A percentile compares a stretch with the other conserved stretches of the same genome.
These are phyloP conservation scores for Caenorhabditis sp. DNA, from an alignment of 2,888 invertebrate species.

Conservation along the genomic window DNA sequence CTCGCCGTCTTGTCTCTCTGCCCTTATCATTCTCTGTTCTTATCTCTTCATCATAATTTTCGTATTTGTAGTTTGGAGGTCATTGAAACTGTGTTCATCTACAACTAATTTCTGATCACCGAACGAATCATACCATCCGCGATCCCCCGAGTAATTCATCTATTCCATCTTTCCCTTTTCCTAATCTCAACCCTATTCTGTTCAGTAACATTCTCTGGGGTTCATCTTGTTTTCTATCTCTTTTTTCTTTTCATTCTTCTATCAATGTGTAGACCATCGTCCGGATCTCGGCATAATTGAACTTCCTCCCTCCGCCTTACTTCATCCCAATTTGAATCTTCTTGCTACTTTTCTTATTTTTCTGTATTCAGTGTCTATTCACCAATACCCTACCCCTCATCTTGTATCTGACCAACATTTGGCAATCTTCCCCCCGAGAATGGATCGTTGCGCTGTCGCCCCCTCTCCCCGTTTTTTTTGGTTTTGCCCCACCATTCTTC, in stretches of 20 bases:
- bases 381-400: neutral
- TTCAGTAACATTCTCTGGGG: slow-evolving; percentile 2
- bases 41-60: neutral
- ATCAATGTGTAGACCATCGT: slow-evolving; percentile 38
- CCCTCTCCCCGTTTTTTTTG: neutral
- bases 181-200: slow-evolving; percentile 31
- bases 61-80: neutral
- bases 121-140: slow-evolving; percentile 4
- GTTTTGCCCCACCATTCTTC: slow-evolving; percentile 2
- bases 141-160: slow-evolving; percentile 29
- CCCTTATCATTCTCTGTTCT: slow-evolving; percentile 7
- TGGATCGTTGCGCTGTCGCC: neutral
- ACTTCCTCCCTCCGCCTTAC: neutral
- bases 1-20: slow-evolving; percentile 3
- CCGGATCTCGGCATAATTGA: slow-evolving; percentile 52
- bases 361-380: slow-evolving; percentile 36
- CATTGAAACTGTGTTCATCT: too few species aligned
- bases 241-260: too few species aligned
- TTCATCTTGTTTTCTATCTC: neutral
- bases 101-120: neutral
- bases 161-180: slow-evolving; percentile 3
- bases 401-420: slow-evolving; percentile 13
- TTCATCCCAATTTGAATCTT: slow-evolving; percentile 30
- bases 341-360: neutral
- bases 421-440: neutral